A percentile compares a stretch with the other conserved stretches of the same genome.
phyloP scores from a whole-genome alignment of 2,888 invertebrate genomes.

The Tholera decimalis region DNA sequence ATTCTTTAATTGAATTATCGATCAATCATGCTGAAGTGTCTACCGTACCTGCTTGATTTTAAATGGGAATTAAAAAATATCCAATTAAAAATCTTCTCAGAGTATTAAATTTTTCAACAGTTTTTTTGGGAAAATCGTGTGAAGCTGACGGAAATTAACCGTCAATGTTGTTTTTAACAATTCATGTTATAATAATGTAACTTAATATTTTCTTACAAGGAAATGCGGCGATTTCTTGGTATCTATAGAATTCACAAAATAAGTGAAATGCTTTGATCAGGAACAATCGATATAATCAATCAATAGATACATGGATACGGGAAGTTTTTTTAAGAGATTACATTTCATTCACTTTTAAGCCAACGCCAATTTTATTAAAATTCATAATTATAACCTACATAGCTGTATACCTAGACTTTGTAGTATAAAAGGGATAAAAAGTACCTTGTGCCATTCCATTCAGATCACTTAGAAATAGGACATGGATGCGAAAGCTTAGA shows the following conservation, averaged over 20 bases:
- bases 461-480: too few species aligned
- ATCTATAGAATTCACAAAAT: background rate
- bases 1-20: slow-evolving; percentile 70
- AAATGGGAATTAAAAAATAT: slow-evolving; percentile 68
- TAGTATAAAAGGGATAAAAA: too few species aligned
- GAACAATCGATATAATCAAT: too few species aligned
- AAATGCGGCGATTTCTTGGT: background rate
- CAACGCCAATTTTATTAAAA: too few species aligned
- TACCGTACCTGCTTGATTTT: slow-evolving; percentile 64
- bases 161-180: slow-evolving; percentile 26
- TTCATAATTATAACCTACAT: too few species aligned
- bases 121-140: slow-evolving; percentile 28
- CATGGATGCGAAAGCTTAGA: too few species aligned
- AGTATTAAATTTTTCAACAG: slow-evolving; percentile 60
- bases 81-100: slow-evolving; percentile 66
- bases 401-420: too few species aligned
- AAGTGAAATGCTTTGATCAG: background rate
- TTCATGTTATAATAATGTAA: slow-evolving; percentile 9
- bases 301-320: too few species aligned
- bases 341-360: too few species aligned
- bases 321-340: too few species aligned
- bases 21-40: slow-evolving; percentile 68
- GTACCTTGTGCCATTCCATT: too few species aligned
- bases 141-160: slow-evolving; percentile 30
- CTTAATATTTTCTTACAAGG: background rate